Percentiles rank a stretch among this genome's conserved stretches.
These are phyloP conservation scores for Drosophila nigritarsus DNA, from an alignment of 2,888 invertebrate genomes.

Conservation along the genomic window DNA sequence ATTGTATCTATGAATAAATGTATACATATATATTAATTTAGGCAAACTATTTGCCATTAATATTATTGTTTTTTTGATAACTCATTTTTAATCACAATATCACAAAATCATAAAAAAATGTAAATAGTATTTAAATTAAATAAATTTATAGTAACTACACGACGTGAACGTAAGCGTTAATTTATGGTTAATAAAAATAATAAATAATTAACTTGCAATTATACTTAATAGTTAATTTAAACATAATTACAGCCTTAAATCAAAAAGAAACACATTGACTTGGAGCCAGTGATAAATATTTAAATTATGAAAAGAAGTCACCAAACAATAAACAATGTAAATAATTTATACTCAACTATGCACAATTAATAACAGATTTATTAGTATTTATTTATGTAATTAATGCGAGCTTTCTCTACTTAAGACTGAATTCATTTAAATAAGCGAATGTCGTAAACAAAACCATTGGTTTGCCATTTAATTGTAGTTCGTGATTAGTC, in stretches of 20 bases:
- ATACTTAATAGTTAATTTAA: background rate
- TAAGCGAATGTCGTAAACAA: background rate
- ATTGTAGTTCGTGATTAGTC: conserved; percentile 6
- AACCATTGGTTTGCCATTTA: background rate
- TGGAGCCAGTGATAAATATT: background rate
- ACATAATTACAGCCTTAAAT: background rate
- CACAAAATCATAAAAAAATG: no score
- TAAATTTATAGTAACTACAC: background rate
- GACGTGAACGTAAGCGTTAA: background rate
- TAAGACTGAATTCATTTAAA: background rate
- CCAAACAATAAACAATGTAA: background rate
- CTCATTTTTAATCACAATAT: no score
- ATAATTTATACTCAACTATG: background rate
- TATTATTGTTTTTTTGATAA: background rate
- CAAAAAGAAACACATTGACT: background rate
- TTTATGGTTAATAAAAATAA: background rate
- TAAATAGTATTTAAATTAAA: background rate
- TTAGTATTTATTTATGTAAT: background rate
- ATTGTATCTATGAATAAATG: conserved; percentile 40
- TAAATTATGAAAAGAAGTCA: background rate
- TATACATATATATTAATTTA: background rate
- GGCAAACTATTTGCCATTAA: background rate
- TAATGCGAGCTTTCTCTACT: background rate
- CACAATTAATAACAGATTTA: background rate
- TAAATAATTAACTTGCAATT: background rate